Percentiles rank a stretch among this genome's conserved stretches.
Evolutionary conservation across 2,113 vertebrate genomes (phyloP).

Genomic region (Myotis brandtii): DNA sequence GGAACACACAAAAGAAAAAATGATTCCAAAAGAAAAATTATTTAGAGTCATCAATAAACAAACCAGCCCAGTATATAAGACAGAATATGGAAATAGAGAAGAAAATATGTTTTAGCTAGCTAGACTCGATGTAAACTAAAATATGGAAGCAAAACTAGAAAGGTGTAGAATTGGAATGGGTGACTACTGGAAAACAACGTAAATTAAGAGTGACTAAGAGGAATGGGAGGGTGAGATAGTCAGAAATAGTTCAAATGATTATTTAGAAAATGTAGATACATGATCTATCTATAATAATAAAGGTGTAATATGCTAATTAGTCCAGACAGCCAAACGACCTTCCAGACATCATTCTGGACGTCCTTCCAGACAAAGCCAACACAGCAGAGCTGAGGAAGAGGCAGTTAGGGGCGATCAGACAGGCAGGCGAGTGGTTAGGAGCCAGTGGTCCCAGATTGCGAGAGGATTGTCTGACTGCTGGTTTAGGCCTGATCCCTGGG

Average conservation of each 20-base stretch:
- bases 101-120: background rate
- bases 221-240: background rate
- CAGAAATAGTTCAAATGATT: background rate
- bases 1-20: background rate
- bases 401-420: no score
- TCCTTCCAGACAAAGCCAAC: no score
- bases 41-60: background rate
- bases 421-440: no score
- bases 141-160: background rate
- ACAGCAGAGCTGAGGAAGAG: no score
- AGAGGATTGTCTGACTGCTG: no score
- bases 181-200: background rate
- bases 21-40: background rate
- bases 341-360: no score
- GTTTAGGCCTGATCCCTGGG: no score
- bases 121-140: background rate
- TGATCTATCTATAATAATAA: background rate
- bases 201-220: background rate
- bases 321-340: no score
- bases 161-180: background rate
- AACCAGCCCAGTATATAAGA: background rate
- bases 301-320: no score
- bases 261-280: background rate
- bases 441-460: no score
- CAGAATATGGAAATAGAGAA: background rate